Conservation (phyloP, 2,888 invertebrate species). For the Pedicia rivosa region DNA sequence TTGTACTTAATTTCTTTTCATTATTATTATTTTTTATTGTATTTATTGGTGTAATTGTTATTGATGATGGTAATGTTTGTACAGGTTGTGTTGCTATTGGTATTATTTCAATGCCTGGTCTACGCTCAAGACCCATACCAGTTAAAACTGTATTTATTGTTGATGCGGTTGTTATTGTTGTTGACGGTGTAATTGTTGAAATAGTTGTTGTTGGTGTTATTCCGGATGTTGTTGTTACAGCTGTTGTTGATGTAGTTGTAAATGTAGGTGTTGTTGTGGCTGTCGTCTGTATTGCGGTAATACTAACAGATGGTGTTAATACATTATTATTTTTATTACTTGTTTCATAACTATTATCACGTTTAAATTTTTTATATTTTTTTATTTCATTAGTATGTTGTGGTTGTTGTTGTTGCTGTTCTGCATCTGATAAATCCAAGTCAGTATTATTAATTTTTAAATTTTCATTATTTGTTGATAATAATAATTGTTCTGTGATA, state of each 20-base stretch:
- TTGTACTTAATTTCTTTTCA: not conserved
- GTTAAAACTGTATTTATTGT: conserved; percentile 41
- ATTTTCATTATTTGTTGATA: conserved; percentile 3
- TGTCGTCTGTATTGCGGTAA: conserved; percentile 5
- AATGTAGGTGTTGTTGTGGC: conserved; percentile 31
- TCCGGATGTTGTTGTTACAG: conserved; percentile 32
- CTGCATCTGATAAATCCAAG: not conserved
- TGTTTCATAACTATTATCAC: not conserved
- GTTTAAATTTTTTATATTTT: not conserved
- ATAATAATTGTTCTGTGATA: not conserved
- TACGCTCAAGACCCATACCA: conserved; percentile 43
- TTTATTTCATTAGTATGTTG: not conserved
- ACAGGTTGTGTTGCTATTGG: conserved; percentile 51
- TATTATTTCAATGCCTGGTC: conserved; percentile 74
- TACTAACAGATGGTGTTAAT: conserved; percentile 7
- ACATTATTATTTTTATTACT: not conserved
- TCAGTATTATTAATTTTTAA: not conserved
- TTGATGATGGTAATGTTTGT: conserved; percentile 52
- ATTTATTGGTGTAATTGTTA: conserved; percentile 69
- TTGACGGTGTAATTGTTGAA: conserved; percentile 36
- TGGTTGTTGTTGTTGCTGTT: not conserved
- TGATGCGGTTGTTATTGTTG: conserved; percentile 34
- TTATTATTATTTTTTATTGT: conserved; percentile 10
- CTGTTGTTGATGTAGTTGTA: conserved; percentile 37
- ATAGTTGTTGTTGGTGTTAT: conserved; percentile 34